Evolutionary conservation across 2,888 invertebrate genomes (phyloP), one percentile per base, ranked within the genome.

Genomic region (Diaprepes abbreviatus): DNA sequence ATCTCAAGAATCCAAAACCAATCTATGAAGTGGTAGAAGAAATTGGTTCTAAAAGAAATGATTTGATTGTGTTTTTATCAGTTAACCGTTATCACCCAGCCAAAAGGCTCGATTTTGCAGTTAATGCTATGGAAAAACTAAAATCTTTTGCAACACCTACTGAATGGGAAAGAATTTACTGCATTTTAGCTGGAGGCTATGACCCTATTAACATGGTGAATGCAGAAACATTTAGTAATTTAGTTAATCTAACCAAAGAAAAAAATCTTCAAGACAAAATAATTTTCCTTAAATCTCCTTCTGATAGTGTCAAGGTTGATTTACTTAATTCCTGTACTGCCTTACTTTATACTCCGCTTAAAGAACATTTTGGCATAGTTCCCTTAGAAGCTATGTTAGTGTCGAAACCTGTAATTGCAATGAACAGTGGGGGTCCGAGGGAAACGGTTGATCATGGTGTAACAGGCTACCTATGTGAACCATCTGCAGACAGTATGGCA

Each of bases 361-460:
- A 94, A 82, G 99, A 99, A 83, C 99, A 99, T 85, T 99, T 99
- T 86, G 99, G 99, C 3, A 99, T 99, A 78, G 99, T 99, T 6
- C 99, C 99, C 0, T 86, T 99, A 60, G 99, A 99, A 87, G 97
- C 98, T 0, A 99, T 99, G 99, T 95, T 95, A 81, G 91, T 92
- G 81, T 87, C 89, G 2, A 94, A 95, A 79, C 97, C 98, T 3
- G 97, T 99, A 0, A 91, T 99, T 74, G 99, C 99, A 0, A 92
- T 95, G 0, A 93, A 95, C 79, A 95, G 94, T 78, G 99, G 99
- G 21, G 99, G 99, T 0, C 99, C 99, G 0, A 90, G 90, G 1
- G 99, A 99, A 84, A 97, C 99, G 0, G 87, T 99, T 52, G 86
- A 90, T 0, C 87, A 95, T 85, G 90, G 89, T 57, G 87, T 89